These are phyloP conservation scores for Plectus sambesii DNA, from an alignment of 1,140 invertebrate species.

Conservation along the genomic window DNA sequence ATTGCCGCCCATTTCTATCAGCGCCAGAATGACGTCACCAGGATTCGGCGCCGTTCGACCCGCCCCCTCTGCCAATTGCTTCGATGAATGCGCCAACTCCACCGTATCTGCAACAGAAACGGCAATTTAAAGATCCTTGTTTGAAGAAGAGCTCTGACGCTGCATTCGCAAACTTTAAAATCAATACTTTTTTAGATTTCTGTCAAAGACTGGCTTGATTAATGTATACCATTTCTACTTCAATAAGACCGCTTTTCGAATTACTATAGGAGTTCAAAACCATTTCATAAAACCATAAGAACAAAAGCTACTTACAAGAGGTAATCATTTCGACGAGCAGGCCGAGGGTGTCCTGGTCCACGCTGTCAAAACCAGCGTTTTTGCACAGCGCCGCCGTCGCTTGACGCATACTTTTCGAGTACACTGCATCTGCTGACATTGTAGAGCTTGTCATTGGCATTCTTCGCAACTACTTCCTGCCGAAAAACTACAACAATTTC, in stretches of 20 bases:
- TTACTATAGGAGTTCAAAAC: too few species aligned
- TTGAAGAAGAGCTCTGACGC: too few species aligned
- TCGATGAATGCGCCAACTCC: slow-evolving; percentile 8
- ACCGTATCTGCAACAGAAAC: slow-evolving; percentile 20
- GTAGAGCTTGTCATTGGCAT: too few species aligned
- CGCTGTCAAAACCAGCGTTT: slow-evolving; percentile 12
- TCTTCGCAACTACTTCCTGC: too few species aligned
- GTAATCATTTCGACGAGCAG: slow-evolving; percentile 16
- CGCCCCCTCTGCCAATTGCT: slow-evolving; percentile 57
- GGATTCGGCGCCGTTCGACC: slow-evolving; percentile 74
- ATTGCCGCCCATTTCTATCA: slow-evolving; percentile 58
- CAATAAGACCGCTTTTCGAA: slow-evolving; percentile 1
- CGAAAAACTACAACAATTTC: too few species aligned
- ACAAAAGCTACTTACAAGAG: slow-evolving; percentile 11
- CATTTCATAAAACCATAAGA: slow-evolving; percentile 3
- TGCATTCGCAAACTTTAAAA: too few species aligned
- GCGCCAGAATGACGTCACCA: slow-evolving; percentile 70
- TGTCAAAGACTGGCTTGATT: slow-evolving; percentile 1
- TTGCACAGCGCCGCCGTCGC: slow-evolving; percentile 14
- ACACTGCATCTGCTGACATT: slow-evolving; percentile 1
- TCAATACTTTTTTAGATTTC: too few species aligned
- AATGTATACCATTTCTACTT: slow-evolving; percentile 4
- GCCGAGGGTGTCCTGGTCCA: slow-evolving; percentile 11
- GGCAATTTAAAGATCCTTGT: slow-evolving; percentile 7
- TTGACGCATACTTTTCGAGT: slow-evolving; percentile 14